Conservation (phyloP, 2,888 invertebrate genomes). For the Steromphala cineraria region DNA sequence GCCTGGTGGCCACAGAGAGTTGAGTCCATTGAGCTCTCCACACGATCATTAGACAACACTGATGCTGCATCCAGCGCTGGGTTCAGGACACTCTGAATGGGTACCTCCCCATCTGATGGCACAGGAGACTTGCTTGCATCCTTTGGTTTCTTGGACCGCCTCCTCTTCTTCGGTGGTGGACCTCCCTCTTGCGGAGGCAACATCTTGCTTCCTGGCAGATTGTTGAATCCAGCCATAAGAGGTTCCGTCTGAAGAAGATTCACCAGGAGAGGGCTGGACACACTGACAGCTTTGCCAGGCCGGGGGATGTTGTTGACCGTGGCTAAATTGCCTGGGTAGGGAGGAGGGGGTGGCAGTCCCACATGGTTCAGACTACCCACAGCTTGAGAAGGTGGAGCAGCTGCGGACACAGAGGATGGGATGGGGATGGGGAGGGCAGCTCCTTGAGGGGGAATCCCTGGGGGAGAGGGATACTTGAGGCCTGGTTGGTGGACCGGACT, state of each 20-base stretch:
- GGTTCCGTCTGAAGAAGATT: conserved; percentile 91
- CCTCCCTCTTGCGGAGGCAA: conserved; percentile 46
- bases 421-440: conserved; percentile 34
- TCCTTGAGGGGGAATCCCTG: conserved; percentile 31
- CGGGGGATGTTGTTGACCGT: conserved; percentile 62
- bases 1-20: neutral
- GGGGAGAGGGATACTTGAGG: conserved; percentile 44
- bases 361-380: conserved; percentile 19
- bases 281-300: conserved; percentile 58
- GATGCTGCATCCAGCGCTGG: conserved; percentile 39
- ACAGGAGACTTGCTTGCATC: conserved; percentile 39
- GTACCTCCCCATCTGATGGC: conserved; percentile 37
- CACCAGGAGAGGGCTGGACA: conserved; percentile 90
- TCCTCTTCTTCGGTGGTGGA: conserved; percentile 55
- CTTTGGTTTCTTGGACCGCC: conserved; percentile 57
- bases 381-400: conserved; percentile 21
- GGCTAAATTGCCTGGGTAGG: conserved; percentile 52
- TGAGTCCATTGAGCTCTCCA: conserved; percentile 7
- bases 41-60: neutral
- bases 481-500: conserved; percentile 43
- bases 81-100: conserved; percentile 48
- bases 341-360: conserved; percentile 66
- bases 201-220: conserved; percentile 52
- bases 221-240: conserved; percentile 45
- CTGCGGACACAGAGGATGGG: neutral